Percentiles rank a stretch among this genome's conserved stretches.
Conservation (phyloP, 1,140 invertebrate genomes). For the Halesus radiatus region DNA sequence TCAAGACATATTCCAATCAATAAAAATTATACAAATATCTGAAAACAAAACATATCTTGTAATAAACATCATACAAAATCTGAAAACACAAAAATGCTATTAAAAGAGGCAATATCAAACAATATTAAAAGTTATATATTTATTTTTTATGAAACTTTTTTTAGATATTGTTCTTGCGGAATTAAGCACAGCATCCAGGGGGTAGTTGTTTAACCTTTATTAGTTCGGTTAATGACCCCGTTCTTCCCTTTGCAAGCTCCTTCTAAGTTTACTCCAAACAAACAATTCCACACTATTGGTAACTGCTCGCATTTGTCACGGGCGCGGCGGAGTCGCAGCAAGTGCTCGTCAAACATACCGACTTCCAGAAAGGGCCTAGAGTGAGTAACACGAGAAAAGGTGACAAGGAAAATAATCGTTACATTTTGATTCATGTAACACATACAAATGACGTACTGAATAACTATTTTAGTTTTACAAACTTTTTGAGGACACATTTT, state of each 20-base stretch:
- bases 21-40: conserved; percentile 26
- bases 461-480: conserved; percentile 3
- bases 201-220: background rate
- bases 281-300: conserved; percentile 26
- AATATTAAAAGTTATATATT: conserved; percentile 17
- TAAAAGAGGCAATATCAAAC: conserved; percentile 22
- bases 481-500: background rate
- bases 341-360: background rate
- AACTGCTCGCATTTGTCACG: background rate
- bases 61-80: conserved; percentile 39
- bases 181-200: background rate
- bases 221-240: background rate
- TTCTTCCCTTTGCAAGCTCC: conserved; percentile 15
- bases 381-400: background rate
- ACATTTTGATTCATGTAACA: background rate
- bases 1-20: conserved; percentile 15
- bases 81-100: conserved; percentile 39
- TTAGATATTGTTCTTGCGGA: background rate
- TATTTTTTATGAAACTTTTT: background rate
- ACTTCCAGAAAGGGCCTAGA: background rate
- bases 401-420: conserved; percentile 1
- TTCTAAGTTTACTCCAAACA: conserved; percentile 14
- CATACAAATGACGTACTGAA: conserved; percentile 47
- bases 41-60: conserved; percentile 27
- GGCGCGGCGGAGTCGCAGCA: background rate